These are phyloP conservation scores for Nycteola revayana DNA, from an alignment of 2,888 invertebrate species.

Conservation along the genomic window DNA sequence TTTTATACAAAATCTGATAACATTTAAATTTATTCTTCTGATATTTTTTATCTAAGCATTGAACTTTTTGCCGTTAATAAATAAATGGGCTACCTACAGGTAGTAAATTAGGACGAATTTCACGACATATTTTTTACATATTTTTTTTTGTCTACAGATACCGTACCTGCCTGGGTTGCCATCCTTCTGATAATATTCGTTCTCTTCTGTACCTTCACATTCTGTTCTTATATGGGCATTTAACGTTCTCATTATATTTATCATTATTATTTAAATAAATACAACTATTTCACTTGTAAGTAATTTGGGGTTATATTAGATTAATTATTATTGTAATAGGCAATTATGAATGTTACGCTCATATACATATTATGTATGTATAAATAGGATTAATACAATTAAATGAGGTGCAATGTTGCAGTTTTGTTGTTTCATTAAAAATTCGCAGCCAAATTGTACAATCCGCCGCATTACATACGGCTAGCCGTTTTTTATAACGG, in stretches of 20 bases:
- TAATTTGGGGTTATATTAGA: conserved; percentile 50
- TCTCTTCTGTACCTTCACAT: conserved; percentile 88
- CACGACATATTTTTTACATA: too few species aligned
- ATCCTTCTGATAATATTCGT: conserved; percentile 88
- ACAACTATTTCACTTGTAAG: conserved; percentile 39
- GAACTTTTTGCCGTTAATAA: too few species aligned
- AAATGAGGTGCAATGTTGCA: conserved; percentile 64
- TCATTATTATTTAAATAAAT: conserved; percentile 35
- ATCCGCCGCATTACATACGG: too few species aligned
- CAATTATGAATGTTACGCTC: conserved; percentile 55
- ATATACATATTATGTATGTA: conserved; percentile 61
- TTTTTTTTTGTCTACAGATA: conserved; percentile 80
- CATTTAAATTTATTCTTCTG: too few species aligned
- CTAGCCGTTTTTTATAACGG: too few species aligned
- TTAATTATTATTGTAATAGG: conserved; percentile 44
- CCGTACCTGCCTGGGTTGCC: conserved; percentile 91
- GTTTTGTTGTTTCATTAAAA: conserved; percentile 18
- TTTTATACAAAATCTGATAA: too few species aligned
- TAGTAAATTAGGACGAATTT: too few species aligned
- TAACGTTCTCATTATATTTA: conserved; percentile 51
- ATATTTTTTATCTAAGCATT: too few species aligned
- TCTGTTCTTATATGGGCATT: conserved; percentile 93
- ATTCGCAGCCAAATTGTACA: too few species aligned
- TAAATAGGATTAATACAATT: conserved; percentile 68
- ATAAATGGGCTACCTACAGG: too few species aligned